Conservation (phyloP, 2,797 vertebrate genomes). For the Malacoctenus gilli region DNA sequence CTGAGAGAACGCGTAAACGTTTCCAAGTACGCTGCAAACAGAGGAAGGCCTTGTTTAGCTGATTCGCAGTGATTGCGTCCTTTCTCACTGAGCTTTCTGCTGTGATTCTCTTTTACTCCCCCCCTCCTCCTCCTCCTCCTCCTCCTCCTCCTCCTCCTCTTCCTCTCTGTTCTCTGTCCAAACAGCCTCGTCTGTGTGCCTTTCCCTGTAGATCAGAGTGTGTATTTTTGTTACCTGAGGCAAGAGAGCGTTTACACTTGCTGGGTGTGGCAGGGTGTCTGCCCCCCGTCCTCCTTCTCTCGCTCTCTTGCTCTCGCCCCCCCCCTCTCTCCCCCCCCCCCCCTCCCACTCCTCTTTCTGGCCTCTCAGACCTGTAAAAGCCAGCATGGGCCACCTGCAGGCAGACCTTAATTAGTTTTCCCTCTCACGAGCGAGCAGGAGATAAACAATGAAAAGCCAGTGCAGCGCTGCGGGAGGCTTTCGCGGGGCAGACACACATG, state of each 20-base stretch:
- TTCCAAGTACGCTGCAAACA: constrained; percentile 58
- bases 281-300: too few relatives aligned
- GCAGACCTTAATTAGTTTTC: constrained; percentile 73
- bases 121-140: too few relatives aligned
- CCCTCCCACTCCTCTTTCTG: constrained; percentile 22
- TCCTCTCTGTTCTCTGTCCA: constrained; percentile 1
- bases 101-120: constrained; percentile 3
- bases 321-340: constrained; percentile 28
- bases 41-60: constrained; percentile 66
- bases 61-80: constrained; percentile 51
- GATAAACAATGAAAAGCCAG: constrained; percentile 70
- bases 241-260: constrained; percentile 20
- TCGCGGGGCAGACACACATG: constrained; percentile 68
- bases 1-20: constrained; percentile 53
- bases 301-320: constrained; percentile 15
- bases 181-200: background rate
- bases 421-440: constrained; percentile 61
- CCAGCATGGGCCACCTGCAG: constrained; percentile 71
- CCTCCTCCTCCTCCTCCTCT: too few relatives aligned
- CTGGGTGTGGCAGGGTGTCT: constrained; percentile 50
- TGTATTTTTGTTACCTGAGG: constrained; percentile 51
- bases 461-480: constrained; percentile 66
- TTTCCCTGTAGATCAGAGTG: constrained; percentile 22
- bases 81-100: constrained; percentile 29
- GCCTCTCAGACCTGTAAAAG: constrained; percentile 69